Conservation (phyloP, 2,797 vertebrate genomes). For the Sandelia bainsii region DNA sequence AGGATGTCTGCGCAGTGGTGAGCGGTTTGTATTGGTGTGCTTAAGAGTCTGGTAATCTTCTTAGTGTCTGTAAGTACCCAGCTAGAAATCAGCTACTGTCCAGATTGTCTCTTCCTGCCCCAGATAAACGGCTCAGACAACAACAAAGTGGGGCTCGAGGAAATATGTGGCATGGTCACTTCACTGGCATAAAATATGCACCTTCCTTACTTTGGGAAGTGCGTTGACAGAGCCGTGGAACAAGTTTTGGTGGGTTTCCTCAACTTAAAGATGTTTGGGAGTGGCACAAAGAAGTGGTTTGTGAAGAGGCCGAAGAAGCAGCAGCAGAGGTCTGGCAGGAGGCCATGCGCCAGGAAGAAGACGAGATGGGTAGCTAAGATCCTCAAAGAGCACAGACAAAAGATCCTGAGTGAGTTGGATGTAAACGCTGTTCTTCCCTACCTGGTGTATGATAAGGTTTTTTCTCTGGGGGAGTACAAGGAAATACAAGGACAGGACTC, state of each 20-base stretch:
- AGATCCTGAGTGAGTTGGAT: slow-evolving; percentile 87
- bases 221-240: slow-evolving; percentile 67
- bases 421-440: slow-evolving; percentile 88
- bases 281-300: slow-evolving; percentile 87
- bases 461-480: slow-evolving; percentile 91
- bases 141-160: slow-evolving; percentile 71
- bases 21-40: slow-evolving; percentile 83
- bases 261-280: slow-evolving; percentile 86
- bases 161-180: slow-evolving; percentile 68
- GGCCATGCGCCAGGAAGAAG: slow-evolving; percentile 80
- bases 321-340: slow-evolving; percentile 77
- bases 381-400: slow-evolving; percentile 85
- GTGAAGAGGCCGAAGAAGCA: slow-evolving; percentile 83
- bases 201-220: slow-evolving; percentile 71
- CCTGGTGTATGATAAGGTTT: slow-evolving; percentile 89
- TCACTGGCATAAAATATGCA: slow-evolving; percentile 76
- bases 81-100: slow-evolving; percentile 84
- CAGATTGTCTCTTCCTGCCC: slow-evolving; percentile 86
- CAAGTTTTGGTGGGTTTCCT: slow-evolving; percentile 70
- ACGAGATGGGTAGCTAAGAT: slow-evolving; percentile 85
- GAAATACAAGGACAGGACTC: slow-evolving; percentile 88
- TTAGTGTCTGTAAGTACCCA: slow-evolving; percentile 86
- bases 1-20: slow-evolving; percentile 70
- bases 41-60: slow-evolving; percentile 90
- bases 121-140: slow-evolving; percentile 80